Base-by-base conservation (phyloP, 2,113 vertebrate species). In the Reinhardtius hippoglossoides region DNA sequence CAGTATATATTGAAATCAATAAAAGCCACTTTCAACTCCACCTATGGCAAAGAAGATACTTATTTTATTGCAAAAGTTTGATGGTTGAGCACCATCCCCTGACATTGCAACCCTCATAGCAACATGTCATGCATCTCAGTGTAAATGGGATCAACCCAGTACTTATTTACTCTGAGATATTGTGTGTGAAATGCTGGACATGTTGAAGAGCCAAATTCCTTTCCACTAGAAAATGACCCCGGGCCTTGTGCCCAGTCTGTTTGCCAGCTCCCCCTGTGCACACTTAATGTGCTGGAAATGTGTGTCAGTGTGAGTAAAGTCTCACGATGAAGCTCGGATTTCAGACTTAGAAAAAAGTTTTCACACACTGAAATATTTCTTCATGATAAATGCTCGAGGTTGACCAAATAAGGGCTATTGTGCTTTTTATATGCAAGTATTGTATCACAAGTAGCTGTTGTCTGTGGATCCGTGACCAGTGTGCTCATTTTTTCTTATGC, bases 181-280 rank as follows among this genome's bases (percentile, higher is more conserved):
- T 85, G 74, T 78, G 56, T 81, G 75, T 88, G 80, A 86, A 85
- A 71, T 65, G 50, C 78, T 89, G 80, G 66, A 86, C 18, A 61
- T 40, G 81, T 73, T 87, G 77, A 87, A 72, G 85, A 87, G 87
- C 88, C 86, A 90, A 90, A 95, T 94, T 94, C 93, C 93, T 93
- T 94, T 88, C 90, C 87, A 85, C 81, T 79, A 91, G 86, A 86
- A 87, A 92, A 92, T 90, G 80, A 87, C 87, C 85, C 71, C 78
- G 74, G 76, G 86, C 87, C 83, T 73, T 89, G 72, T 72, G 83
- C 82, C 78, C 87, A 69, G 85, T 78, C 78, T 65, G 76, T 76
- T 75, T 83, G 66, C 77, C 81, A 76, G 62, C 66, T 86, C 89
- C 85, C 85, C 68, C 61, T 46, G 84, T 82, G 81, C 69, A 82